Evolutionary conservation across 2,888 invertebrate species (phyloP).

Genomic region (Pollenia amentaria): DNA sequence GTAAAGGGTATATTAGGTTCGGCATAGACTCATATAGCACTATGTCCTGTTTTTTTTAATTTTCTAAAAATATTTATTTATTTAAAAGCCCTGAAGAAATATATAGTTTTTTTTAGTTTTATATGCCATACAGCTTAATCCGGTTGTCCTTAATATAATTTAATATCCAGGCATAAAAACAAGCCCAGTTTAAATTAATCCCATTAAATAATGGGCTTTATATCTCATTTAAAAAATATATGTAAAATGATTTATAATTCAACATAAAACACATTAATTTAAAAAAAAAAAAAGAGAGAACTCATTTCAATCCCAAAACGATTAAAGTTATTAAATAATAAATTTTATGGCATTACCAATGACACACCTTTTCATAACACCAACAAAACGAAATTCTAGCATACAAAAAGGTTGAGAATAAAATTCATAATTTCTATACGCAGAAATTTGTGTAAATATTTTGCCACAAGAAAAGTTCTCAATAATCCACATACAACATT

Average conservation of each 20-base stretch:
- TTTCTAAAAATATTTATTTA: too few species aligned
- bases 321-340: constrained; percentile 54
- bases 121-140: too few species aligned
- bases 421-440: background rate
- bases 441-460: background rate
- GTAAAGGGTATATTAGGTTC: too few species aligned
- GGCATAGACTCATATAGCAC: too few species aligned
- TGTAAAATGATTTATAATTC: constrained; percentile 41
- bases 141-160: background rate
- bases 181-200: constrained; percentile 36
- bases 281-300: constrained; percentile 1
- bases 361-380: constrained; percentile 31
- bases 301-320: constrained; percentile 30
- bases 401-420: constrained; percentile 7
- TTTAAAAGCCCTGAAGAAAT: too few species aligned
- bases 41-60: too few species aligned
- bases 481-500: background rate
- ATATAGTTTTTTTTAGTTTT: too few species aligned
- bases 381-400: constrained; percentile 8
- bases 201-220: constrained; percentile 3
- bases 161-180: background rate
- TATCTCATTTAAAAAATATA: background rate
- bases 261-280: constrained; percentile 8
- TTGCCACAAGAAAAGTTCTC: background rate
- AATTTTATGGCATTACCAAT: constrained; percentile 44